Evolutionary conservation across 2,888 invertebrate species (phyloP).

Genomic region (Erannis defoliaria): DNA sequence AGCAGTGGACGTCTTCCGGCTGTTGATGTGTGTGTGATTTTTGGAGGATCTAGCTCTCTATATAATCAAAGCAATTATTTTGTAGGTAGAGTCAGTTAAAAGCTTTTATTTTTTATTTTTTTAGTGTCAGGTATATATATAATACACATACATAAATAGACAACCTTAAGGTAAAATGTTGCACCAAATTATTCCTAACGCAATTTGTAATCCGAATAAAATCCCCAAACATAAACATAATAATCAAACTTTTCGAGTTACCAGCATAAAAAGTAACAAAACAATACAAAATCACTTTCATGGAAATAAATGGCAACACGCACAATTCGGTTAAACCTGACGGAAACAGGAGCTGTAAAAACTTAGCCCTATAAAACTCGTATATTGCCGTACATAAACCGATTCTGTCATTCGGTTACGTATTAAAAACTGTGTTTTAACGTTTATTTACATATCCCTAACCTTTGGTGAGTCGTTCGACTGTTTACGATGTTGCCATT

Average conservation of each 20-base stretch:
- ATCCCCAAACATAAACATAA: not conserved
- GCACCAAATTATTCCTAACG: too few relatives aligned
- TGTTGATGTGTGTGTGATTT: too few relatives aligned
- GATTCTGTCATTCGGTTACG: constrained; percentile 28
- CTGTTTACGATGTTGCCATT: constrained; percentile 44
- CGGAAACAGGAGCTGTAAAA: constrained; percentile 25
- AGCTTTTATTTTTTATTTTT: too few relatives aligned
- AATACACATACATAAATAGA: too few relatives aligned
- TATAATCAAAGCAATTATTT: too few relatives aligned
- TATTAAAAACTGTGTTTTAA: constrained; percentile 47
- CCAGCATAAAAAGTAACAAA: constrained; percentile 7
- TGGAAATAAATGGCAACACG: constrained; percentile 3
- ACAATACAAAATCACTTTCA: constrained; percentile 11
- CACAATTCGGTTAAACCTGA: constrained; percentile 13
- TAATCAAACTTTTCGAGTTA: not conserved
- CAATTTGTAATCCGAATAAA: too few relatives aligned
- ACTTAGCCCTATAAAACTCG: constrained; percentile 26
- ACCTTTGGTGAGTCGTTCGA: constrained; percentile 42
- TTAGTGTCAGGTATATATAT: too few relatives aligned
- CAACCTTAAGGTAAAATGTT: too few relatives aligned
- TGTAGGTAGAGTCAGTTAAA: too few relatives aligned
- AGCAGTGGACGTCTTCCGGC: too few relatives aligned
- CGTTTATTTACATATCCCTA: constrained; percentile 50
- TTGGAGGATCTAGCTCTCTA: too few relatives aligned
- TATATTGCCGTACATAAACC: constrained; percentile 30